phyloP scores from a whole-genome alignment of 2,797 vertebrate species.

The Denticeps clupeoides region DNA sequence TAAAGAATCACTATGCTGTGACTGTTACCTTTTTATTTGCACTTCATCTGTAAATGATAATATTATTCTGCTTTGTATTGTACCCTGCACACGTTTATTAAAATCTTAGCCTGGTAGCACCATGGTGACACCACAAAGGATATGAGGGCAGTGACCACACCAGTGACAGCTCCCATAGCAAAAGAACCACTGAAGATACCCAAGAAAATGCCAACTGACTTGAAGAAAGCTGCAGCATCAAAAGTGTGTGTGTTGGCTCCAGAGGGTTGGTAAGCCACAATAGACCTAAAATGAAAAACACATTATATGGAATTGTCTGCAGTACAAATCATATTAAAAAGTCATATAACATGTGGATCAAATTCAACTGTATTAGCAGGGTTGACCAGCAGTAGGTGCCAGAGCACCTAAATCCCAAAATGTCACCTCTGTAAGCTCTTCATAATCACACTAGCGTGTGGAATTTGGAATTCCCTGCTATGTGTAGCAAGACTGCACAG shows the following conservation, averaged over 20 bases:
- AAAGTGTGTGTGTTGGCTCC: conserved; percentile 86
- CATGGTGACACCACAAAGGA: no score
- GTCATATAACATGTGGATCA: neutral
- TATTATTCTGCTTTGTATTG: neutral
- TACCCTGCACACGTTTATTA: neutral
- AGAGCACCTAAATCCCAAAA: no score
- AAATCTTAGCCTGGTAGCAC: no score
- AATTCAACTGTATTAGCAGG: no score
- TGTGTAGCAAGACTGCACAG: no score
- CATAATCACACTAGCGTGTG: no score
- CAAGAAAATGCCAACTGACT: conserved; percentile 88
- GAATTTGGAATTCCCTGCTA: neutral
- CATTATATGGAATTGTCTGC: neutral
- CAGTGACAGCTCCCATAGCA: conserved; percentile 88
- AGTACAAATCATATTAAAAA: neutral
- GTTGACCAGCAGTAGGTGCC: no score
- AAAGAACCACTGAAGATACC: conserved; percentile 98
- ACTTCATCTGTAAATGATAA: no score
- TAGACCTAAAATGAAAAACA: conserved; percentile 64
- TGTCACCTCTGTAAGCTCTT: no score
- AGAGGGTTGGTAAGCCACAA: conserved; percentile 87
- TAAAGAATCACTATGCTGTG: no score
- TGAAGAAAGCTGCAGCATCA: conserved; percentile 93
- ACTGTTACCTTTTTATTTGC: no score
- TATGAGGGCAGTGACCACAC: conserved; percentile 94